These are phyloP conservation scores for Sinella curviseta DNA, from an alignment of 1,140 invertebrate genomes.

Conservation along the genomic window DNA sequence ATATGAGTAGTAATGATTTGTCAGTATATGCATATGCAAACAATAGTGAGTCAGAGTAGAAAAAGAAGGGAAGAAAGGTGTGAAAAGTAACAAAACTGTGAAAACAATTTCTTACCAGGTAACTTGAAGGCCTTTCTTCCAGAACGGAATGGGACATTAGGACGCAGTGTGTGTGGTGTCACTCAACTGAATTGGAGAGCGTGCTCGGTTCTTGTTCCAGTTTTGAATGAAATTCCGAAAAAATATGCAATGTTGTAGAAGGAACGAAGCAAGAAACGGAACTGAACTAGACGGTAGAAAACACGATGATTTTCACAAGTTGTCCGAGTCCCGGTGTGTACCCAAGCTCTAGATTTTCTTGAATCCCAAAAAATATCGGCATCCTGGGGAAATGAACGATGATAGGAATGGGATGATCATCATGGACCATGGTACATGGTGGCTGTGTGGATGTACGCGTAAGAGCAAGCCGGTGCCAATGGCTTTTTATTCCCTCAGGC, in stretches of 20 bases:
- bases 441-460: background rate
- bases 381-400: background rate
- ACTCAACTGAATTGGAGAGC: too few relatives aligned
- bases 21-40: too few relatives aligned
- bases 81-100: too few relatives aligned
- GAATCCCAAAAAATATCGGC: background rate
- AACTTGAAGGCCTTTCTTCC: too few relatives aligned
- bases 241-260: background rate
- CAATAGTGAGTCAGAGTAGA: too few relatives aligned
- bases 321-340: too few relatives aligned
- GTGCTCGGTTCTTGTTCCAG: background rate
- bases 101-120: too few relatives aligned
- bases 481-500: conserved; percentile 22
- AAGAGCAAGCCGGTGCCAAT: conserved; percentile 6
- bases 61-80: too few relatives aligned
- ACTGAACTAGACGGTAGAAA: background rate
- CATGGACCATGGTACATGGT: too few relatives aligned
- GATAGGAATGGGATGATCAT: background rate
- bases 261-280: background rate
- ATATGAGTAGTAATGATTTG: too few relatives aligned
- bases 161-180: too few relatives aligned
- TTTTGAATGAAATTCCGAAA: background rate
- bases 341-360: background rate
- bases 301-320: background rate
- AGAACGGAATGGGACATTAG: too few relatives aligned